Evolutionary conservation across 2,888 invertebrate species (phyloP), one percentile per base, ranked within the genome.

Genomic region (Eurytoma californica): DNA sequence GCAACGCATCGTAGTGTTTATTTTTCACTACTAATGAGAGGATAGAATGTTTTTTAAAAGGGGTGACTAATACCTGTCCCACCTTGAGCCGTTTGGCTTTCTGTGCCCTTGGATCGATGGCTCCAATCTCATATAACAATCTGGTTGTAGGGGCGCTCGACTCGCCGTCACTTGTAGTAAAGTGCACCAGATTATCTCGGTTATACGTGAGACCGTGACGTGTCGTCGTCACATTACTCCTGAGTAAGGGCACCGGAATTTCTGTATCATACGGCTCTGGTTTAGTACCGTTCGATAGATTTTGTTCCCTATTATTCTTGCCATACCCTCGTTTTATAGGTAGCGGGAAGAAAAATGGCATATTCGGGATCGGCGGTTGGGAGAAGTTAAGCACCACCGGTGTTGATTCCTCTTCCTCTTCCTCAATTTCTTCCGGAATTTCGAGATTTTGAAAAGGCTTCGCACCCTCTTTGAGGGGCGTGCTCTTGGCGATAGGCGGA

Each of bases 51-150:
- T 9, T 16, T 24, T 55, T 72, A 12, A 9, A 18, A 1, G 66
- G 70, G 4, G 77, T 81, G 14, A 79, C 18, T 30, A 16, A n/a
- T 57, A 20, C 68, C 53, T 67, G 77, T 60, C 0, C 77, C 57
- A 47, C 20, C 72, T 51, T 13, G 5, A 69, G 72, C 65, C 67
- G 30, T 51, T 51, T 30, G 2, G 30, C 3, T 51, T 20, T 58
- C 14, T 58, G 13, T 16, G 1, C 18, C 20, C 2, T 30, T 2
- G 66, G 30, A 9, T 80, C 77, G 1, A 82, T 67, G 4, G 58
- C 63, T 60, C 77, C 74, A 5, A 79, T 55, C 13, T 77, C 73
- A 28, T 49, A 12, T 24, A 80, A 14, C 1, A 82, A n/a, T 66
- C 66, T 80, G 0, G 57, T 57, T 0, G 79, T 51, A 3, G 74